Evolutionary conservation across 2,888 invertebrate genomes (phyloP), one percentile per base, ranked within the genome.

Genomic region (Sarcophaga variegata): DNA sequence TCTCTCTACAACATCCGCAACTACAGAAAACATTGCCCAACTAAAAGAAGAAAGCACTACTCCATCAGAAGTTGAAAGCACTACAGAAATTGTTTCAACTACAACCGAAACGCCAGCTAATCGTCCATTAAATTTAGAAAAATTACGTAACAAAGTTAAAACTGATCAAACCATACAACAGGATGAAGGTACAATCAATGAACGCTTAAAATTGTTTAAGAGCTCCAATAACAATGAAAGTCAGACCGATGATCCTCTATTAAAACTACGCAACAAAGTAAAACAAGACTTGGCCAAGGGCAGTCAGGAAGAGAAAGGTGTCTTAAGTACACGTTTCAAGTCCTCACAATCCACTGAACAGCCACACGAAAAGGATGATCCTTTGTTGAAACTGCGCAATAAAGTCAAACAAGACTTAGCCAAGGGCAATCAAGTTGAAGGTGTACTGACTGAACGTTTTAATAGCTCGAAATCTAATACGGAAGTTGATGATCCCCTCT

Each of bases 121-220:
- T 3, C 27, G 14, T 17, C 84, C 88, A 3, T 47, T 88, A 5
- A 89, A 89, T 20, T 85, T 92, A 8, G 89, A 89, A 6, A 89
- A 88, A 20, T 63, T 91, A 3, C 90, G 90, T 4, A 87, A 91
- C 72, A 90, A 90, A 0, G 85, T 90, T 3, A 89, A 89, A 67
- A 59, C 77, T 0, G 69, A 72, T 10, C 37, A 67, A 59, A 3
- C 27, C 27, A 64, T 17, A 45, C 62, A 75, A 37, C 66, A 67
- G 4, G 20, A 54, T 8, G 62, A 67, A 17, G 76, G 60, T 4
- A 45, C 74, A 12, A 45, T 71, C 25, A 80, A 49, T 76, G 63
- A 76, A 17, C 27, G 27, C 3, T 37, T 72, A 8, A 79, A 37
- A 37, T 54, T 59, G n/a, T 3, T 59, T 4, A 63, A 10, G 17